Percentiles rank a stretch among this genome's conserved stretches.
phyloP scores from a whole-genome alignment of 2,113 vertebrate genomes.

The Antechinus stuartii region DNA sequence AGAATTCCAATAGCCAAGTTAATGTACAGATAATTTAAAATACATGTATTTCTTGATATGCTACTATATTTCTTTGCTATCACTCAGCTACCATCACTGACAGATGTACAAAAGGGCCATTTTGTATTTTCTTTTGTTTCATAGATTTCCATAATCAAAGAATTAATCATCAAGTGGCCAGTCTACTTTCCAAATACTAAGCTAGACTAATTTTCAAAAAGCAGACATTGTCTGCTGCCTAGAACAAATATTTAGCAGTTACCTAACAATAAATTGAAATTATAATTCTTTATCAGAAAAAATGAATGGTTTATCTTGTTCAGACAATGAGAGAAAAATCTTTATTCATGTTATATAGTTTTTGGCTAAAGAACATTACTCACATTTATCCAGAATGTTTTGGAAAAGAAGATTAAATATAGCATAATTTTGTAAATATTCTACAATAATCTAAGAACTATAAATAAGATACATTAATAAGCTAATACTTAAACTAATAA shows the following conservation, averaged over 20 bases:
- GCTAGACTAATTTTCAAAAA: not conserved
- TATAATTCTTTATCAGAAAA: not conserved
- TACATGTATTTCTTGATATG: not conserved
- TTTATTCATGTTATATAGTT: not conserved
- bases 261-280: not conserved
- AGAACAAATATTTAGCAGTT: not conserved
- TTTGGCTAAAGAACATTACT: not conserved
- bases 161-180: not conserved
- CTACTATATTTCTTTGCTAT: not conserved
- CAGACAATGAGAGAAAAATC: slow-evolving; percentile 6
- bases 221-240: not conserved
- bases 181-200: not conserved
- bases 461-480: slow-evolving; percentile 22
- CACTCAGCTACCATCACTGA: not conserved
- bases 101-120: not conserved
- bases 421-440: not conserved
- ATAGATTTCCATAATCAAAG: not conserved
- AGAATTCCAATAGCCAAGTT: not conserved
- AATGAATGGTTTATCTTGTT: not conserved
- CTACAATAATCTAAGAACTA: slow-evolving; percentile 1
- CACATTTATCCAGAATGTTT: not conserved
- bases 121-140: not conserved
- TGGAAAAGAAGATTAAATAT: not conserved
- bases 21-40: not conserved
- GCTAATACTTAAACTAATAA: not conserved